Base-by-base conservation (phyloP, 2,888 invertebrate species). In the Ferrisia virgata region DNA sequence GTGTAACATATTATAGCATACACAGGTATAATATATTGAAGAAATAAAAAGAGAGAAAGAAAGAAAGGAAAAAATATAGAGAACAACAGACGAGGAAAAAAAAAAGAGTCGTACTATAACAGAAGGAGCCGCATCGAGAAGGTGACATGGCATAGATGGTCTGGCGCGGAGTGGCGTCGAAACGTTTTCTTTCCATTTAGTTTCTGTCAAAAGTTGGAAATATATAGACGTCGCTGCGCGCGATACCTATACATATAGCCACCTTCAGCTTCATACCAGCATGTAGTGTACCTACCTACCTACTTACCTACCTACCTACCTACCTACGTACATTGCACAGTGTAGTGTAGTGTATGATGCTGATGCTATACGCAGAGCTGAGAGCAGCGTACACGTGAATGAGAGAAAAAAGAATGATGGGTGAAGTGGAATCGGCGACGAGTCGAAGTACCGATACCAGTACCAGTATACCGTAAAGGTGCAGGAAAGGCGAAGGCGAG, bases 181-280 rank as follows among this genome's bases (percentile, higher is more conserved):
- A 82, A 82, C 82, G 82, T 82, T 82, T 82, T 82, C 82, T 82
- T 82, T 82, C 69, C 82, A 82, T 82, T 82, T 82, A 82, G 82
- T 72, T 82, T 82, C 82, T 82, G 82, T 82, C 82, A 82, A 82
- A 82, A 82, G 82, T 82, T 82, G 82, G 69, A 82, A 82, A 82
- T 82, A 82, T 82, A 82, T 82, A 82, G 82, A 82, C 82, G 82
- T 82, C 82, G 82, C 69, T 82, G 72, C 82, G 47, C 82, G 69
- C 53, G 39, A 39, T 82, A 82, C 72, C 36, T 64, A 28, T 40
- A 22, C 39, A 8, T 33, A n/a, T n/a, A n/a, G n/a, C n/a, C n/a
- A n/a, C n/a, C n/a, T n/a, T n/a, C n/a, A n/a, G n/a, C n/a, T n/a
- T n/a, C n/a, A n/a, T n/a, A n/a, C n/a, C n/a, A n/a, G n/a, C n/a